phyloP scores from a whole-genome alignment of 2,113 vertebrate species.

The Oceanites oceanicus region DNA sequence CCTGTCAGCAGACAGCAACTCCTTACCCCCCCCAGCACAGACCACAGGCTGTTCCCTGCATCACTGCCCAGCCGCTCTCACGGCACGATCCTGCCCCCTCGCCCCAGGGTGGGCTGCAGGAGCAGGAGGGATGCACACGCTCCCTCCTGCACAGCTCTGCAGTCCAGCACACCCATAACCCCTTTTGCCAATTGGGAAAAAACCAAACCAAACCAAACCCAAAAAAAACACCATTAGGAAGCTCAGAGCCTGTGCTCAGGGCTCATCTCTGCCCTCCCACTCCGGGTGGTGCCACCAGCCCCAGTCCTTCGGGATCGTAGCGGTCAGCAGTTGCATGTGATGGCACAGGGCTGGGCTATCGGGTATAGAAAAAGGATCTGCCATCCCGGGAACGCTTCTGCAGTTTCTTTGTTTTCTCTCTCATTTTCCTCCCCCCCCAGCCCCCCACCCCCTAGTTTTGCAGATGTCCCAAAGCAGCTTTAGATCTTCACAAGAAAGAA shows the following conservation, averaged over 20 bases:
- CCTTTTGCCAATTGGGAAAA: too few relatives aligned
- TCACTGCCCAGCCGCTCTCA: not conserved
- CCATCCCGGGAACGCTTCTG: not conserved
- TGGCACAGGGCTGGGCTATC: not conserved
- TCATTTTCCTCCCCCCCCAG: not conserved
- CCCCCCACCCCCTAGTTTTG: not conserved
- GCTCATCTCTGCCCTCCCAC: not conserved
- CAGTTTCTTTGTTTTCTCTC: not conserved
- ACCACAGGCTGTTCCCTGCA: not conserved
- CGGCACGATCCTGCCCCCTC: not conserved
- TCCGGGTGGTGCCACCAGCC: not conserved
- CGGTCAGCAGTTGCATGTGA: too few relatives aligned
- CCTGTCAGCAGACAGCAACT: not conserved
- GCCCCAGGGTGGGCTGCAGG: not conserved
- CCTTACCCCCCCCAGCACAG: not conserved
- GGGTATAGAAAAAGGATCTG: not conserved
- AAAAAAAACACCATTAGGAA: not conserved
- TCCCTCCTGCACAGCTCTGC: not conserved
- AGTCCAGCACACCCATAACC: not conserved
- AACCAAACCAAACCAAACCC: too few relatives aligned
- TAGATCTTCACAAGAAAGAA: not conserved
- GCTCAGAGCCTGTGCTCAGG: not conserved
- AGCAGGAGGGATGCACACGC: fast-evolving
- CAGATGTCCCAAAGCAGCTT: not conserved
- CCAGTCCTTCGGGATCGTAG: fast-evolving